Conservation (phyloP, 2,888 invertebrate species). For the Apocheima hispidaria region DNA sequence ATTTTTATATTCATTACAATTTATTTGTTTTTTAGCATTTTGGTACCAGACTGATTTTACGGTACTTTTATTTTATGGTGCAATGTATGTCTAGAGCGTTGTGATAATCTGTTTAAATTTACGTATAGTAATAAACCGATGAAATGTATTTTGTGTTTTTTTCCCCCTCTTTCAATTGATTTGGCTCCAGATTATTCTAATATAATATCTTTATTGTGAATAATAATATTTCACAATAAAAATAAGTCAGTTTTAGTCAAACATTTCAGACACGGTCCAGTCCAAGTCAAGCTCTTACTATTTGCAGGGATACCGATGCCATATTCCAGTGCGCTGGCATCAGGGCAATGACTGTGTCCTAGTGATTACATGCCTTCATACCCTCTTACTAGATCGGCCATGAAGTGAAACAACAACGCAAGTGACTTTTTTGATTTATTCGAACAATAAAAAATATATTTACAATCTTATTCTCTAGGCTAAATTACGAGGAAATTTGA, state of each 20-base stretch:
- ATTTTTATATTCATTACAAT: constrained; percentile 85
- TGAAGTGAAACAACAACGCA: constrained; percentile 42
- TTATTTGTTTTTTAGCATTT: constrained; percentile 79
- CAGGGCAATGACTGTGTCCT: no score
- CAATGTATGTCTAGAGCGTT: constrained; percentile 86
- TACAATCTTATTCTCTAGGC: constrained; percentile 63
- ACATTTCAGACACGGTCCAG: no score
- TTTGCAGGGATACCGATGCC: no score
- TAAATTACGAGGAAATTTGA: constrained; percentile 39
- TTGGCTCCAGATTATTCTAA: no score
- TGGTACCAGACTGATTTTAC: constrained; percentile 86
- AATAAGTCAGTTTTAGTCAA: no score
- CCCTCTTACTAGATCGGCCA: not conserved
- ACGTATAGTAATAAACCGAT: constrained; percentile 79
- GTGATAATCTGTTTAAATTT: constrained; percentile 86
- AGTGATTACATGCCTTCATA: no score
- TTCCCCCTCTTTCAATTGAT: no score
- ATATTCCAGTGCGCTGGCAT: no score
- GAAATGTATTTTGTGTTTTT: constrained; percentile 30
- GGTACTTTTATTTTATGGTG: constrained; percentile 86
- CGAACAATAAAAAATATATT: constrained; percentile 76
- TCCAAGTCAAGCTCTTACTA: no score
- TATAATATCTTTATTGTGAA: no score
- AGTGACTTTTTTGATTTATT: constrained; percentile 59
- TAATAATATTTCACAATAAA: no score